phyloP scores from a whole-genome alignment of 92 coral and sea anemone species.

The Ricordea florida region DNA sequence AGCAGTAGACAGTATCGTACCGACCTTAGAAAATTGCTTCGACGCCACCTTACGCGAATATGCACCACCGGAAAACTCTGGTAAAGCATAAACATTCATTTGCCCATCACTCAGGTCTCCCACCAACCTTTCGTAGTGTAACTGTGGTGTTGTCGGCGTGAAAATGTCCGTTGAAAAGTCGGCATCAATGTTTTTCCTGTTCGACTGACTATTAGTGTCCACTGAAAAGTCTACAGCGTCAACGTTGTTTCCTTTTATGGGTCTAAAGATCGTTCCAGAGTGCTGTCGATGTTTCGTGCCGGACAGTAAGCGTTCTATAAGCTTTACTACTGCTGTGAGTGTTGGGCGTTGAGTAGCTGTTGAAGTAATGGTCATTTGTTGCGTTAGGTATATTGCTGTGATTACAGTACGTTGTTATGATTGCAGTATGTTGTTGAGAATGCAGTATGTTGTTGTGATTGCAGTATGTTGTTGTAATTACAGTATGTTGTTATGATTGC shows the following conservation, averaged over 20 bases:
- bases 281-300: conserved; percentile 7
- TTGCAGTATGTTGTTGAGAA: too few species aligned
- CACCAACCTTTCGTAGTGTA: conserved; percentile 1
- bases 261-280: background rate
- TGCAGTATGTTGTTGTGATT: too few species aligned
- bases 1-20: too few species aligned
- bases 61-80: background rate
- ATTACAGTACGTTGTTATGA: too few species aligned
- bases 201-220: background rate
- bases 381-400: too few species aligned
- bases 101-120: background rate
- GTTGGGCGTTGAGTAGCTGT: conserved; percentile 11
- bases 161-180: background rate
- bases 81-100: conserved; percentile 21
- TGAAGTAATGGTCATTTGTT: background rate
- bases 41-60: too few species aligned
- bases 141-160: background rate
- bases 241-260: background rate
- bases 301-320: conserved; percentile 8
- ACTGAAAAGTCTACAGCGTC: conserved; percentile 1
- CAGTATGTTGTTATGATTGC: too few species aligned
- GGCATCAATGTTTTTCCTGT: conserved; percentile 3
- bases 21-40: too few species aligned
- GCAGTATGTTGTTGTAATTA: too few species aligned
- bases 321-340: conserved; percentile 10